Percentiles rank a stretch among this genome's conserved stretches.
Evolutionary conservation across 2,113 vertebrate species (phyloP).

Genomic region (Hemiprocne comata): DNA sequence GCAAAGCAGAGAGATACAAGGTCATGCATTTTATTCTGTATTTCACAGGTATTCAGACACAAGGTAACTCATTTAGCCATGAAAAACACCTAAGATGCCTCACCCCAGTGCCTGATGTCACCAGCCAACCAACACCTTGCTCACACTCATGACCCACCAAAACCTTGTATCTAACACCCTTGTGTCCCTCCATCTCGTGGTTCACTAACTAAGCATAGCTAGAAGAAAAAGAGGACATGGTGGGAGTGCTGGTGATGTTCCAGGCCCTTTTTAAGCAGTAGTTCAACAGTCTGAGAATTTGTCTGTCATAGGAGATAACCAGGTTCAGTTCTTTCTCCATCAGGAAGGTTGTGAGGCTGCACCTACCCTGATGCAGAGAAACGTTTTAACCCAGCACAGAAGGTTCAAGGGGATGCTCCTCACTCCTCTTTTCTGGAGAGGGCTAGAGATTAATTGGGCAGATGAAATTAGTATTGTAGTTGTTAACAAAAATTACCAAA

Average conservation of each 20-base stretch:
- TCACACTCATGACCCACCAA: neutral
- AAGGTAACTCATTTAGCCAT: neutral
- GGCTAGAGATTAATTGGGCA: neutral
- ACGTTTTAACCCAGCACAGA: neutral
- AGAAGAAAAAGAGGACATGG: neutral
- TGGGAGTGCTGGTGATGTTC: neutral
- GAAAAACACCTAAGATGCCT: neutral
- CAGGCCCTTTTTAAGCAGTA: neutral
- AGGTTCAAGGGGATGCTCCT: neutral
- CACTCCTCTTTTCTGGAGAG: neutral
- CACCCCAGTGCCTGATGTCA: neutral
- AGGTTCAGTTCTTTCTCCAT: neutral
- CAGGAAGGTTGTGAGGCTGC: neutral
- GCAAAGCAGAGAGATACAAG: neutral
- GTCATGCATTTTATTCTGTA: neutral
- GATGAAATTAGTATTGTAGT: neutral
- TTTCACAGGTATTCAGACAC: neutral
- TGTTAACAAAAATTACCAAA: neutral
- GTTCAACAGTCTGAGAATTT: neutral
- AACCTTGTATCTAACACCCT: neutral
- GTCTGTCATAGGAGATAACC: neutral
- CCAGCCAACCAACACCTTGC: neutral
- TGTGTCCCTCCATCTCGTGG: accelerated
- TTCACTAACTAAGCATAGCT: neutral
- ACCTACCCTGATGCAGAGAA: neutral